Evolutionary conservation across 2,113 vertebrate genomes (phyloP), one percentile per base, ranked within the genome.

Genomic region (Cricetomys ansorgei): DNA sequence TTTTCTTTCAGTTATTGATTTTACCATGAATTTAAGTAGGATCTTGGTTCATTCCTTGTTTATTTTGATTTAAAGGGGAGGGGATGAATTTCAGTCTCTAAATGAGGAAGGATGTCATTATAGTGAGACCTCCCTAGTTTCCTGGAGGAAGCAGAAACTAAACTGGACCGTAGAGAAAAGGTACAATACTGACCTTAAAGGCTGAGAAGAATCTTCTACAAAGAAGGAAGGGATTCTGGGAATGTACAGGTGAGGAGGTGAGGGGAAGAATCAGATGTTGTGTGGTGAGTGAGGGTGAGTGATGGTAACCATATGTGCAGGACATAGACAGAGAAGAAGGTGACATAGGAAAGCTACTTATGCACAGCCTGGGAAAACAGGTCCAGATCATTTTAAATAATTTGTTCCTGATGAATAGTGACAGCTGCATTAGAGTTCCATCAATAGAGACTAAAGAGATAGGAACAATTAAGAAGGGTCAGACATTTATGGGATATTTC

Each of bases 1-100:
- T 95, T 93, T 95, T 92, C 69, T 93, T 91, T 76, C 43, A 77
- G 64, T 88, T 95, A 62, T 95, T 96, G 88, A 96, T 15, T 76
- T 76, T 67, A 86, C n/a, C 0, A 0, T 91, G 85, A 90, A 96
- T 92, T 96, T 93, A 80, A 96, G 25, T 80, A 97, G 92, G 45
- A 76, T 92, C 40, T 85, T 73, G 8, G 45, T 72, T 16, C 69
- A n/a, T 80, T 69, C 31, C 90, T 87, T 57, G 80, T 91, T 97
- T 95, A 95, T 95, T 91, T 76, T 89, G n/a, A 80, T 89, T 97
- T 91, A 57, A 80, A 90, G 91, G 70, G 50, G 12, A 80, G 62
- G 17, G 70, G 34, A 81, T 85, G 40, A 55, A 95, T 90, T 95
- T 94, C 37, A 92, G 79, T 31, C 34, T 77, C 80, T 96, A 81